Percentiles rank a stretch among this genome's conserved stretches.
phyloP scores from a whole-genome alignment of 2,888 invertebrate species.

The Drosophila imparisetae region DNA sequence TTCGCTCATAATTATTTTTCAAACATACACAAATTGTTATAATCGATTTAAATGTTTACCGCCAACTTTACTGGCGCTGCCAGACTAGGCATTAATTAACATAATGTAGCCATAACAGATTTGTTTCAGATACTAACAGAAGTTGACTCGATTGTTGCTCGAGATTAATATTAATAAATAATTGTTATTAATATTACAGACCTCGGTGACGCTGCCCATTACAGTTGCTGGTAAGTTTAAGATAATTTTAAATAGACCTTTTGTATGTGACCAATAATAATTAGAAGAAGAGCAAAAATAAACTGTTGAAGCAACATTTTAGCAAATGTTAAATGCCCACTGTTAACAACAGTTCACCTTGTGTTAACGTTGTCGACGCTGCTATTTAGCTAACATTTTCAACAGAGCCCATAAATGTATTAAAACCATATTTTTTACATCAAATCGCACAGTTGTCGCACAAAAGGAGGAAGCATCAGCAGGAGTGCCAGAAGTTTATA shows the following conservation, averaged over 20 bases:
- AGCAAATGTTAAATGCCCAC: background rate
- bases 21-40: background rate
- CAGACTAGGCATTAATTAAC: conserved; percentile 1
- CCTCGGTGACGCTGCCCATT: conserved; percentile 60
- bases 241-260: background rate
- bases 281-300: background rate
- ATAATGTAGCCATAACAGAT: background rate
- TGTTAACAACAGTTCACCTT: background rate
- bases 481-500: conserved; percentile 67
- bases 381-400: conserved; percentile 17
- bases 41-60: conserved; percentile 4
- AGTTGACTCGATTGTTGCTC: background rate
- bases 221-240: conserved; percentile 47
- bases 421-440: conserved; percentile 14
- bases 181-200: conserved; percentile 39
- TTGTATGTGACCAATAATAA: background rate
- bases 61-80: conserved; percentile 30
- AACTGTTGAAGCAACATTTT: background rate
- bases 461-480: conserved; percentile 16
- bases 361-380: conserved; percentile 1
- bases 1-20: background rate
- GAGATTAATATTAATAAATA: background rate
- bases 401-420: background rate
- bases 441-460: conserved; percentile 34
- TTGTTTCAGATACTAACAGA: conserved; percentile 13